These are phyloP conservation scores for Agrochola lota DNA, from an alignment of 2,888 invertebrate genomes.

Conservation along the genomic window DNA sequence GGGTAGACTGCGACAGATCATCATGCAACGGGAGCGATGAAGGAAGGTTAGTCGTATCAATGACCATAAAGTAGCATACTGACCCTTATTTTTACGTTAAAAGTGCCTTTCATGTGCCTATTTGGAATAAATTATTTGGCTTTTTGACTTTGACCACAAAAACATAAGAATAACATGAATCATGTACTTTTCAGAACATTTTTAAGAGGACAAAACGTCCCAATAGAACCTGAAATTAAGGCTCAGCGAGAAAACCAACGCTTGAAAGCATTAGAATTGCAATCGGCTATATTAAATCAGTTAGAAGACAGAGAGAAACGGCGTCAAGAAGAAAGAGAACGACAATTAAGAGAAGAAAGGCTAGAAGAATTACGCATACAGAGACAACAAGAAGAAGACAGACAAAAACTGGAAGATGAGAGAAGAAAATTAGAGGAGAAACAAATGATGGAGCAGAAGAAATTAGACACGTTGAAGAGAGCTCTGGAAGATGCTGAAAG, in stretches of 20 bases:
- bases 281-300: constrained; percentile 96
- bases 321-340: constrained; percentile 94
- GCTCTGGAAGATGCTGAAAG: constrained; percentile 95
- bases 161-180: not conserved
- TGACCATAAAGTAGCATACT: not conserved
- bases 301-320: constrained; percentile 95
- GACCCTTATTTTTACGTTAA: too few species aligned
- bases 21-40: constrained; percentile 88
- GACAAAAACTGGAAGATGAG: constrained; percentile 93
- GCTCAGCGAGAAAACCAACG: constrained; percentile 95
- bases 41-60: constrained; percentile 78
- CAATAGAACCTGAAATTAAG: constrained; percentile 94
- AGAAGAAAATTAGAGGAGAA: constrained; percentile 92
- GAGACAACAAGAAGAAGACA: constrained; percentile 93
- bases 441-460: constrained; percentile 93
- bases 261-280: constrained; percentile 95
- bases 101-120: too few species aligned
- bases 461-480: constrained; percentile 94
- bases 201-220: constrained; percentile 96
- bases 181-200: constrained; percentile 88
- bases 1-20: constrained; percentile 85
- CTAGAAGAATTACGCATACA: constrained; percentile 95
- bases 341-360: constrained; percentile 93
- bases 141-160: too few species aligned
- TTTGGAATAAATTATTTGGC: too few species aligned